Base-by-base conservation (phyloP, 2,797 vertebrate genomes). In the Okamejei kenojei region DNA sequence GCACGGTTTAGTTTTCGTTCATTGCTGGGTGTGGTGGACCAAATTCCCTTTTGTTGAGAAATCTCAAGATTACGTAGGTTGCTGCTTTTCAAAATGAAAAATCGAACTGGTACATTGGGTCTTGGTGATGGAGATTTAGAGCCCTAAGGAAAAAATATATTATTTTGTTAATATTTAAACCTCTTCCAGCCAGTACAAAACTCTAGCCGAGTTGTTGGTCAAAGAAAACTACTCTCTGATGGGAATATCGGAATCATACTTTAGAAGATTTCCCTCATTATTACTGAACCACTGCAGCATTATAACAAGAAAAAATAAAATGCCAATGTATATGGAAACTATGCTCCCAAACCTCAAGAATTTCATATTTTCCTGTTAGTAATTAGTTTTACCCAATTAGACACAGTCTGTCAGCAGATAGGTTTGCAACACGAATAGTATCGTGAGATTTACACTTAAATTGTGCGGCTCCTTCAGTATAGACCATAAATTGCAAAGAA, bases 51-150 rank as follows among this genome's bases (percentile, higher is more conserved):
- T 96, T 97, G 97, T 71, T 99, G 98, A 93, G 98, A 99, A 94
- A 98, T 97, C 58, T 97, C 97, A 68, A 99, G 97, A 94, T 99
- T 98, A 94, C 97, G 97, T 93, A 96, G 8, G 94, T 97, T 99
- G 95, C 95, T 98, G 94, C 98, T 99, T 96, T 99, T 99, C 97
- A 99, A 97, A 95, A 99, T 97, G 92, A 99, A 99, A 95, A 98
- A 99, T 13, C 97, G 96, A 94, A 97, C 93, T 0, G 96, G 96
- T 35, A 94, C 93, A 90, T 95, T 95, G 93, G 94, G 94, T 94
- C 96, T 96, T 65, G 96, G 95, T 29, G 96, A 97, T 86, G 95
- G 94, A 0, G 95, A 96, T 93, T 96, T 95, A 74, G 96, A 96
- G 93, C 94, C 94, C 97, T 97, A 93, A 90, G 95, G 94, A 94